These are phyloP conservation scores for Argynnis bischoffii DNA, from an alignment of 2,888 invertebrate genomes.

Conservation along the genomic window DNA sequence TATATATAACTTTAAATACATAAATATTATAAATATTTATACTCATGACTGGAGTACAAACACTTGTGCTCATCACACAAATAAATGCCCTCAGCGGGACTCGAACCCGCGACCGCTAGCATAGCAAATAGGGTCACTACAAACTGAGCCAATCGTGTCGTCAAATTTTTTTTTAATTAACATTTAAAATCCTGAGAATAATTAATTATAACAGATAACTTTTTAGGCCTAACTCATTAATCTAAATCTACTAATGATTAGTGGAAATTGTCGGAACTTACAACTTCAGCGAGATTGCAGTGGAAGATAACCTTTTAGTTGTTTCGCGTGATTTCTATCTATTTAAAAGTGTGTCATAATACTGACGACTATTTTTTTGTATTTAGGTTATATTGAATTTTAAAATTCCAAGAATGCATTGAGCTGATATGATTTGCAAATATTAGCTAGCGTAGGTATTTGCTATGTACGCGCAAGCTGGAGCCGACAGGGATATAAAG, in stretches of 20 bases:
- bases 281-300: background rate
- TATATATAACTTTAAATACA: no score
- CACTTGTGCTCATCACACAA: no score
- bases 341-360: constrained; percentile 8
- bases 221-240: background rate
- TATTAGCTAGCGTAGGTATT: constrained; percentile 6
- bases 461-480: background rate
- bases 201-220: constrained; percentile 4
- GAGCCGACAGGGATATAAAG: constrained; percentile 7
- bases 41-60: no score
- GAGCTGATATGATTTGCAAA: constrained; percentile 20
- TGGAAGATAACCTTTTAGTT: constrained; percentile 1
- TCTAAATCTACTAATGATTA: background rate
- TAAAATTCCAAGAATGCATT: constrained; percentile 13
- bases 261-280: constrained; percentile 11
- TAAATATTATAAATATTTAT: no score
- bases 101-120: no score
- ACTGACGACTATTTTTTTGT: background rate
- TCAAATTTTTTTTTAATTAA: no score
- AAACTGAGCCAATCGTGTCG: no score
- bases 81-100: no score
- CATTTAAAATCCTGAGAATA: background rate
- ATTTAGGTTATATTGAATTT: constrained; percentile 21
- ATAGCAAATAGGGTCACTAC: no score
- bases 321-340: background rate